phyloP scores from a whole-genome alignment of 37 sponge, comb jelly and placozoan genomes.

The Lycopodina hypogea region DNA sequence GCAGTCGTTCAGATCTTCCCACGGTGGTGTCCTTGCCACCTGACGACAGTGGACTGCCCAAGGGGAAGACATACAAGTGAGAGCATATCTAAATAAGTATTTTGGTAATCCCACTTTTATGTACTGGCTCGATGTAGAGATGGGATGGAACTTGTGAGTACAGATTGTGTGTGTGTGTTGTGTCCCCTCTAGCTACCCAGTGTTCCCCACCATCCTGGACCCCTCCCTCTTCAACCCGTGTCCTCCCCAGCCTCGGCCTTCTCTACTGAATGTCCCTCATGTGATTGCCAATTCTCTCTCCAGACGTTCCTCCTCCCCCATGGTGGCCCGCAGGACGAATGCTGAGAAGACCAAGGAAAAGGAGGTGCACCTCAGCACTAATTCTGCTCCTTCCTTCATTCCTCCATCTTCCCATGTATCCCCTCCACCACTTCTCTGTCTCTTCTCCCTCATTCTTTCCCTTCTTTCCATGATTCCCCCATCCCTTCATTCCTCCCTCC shows the following conservation, averaged over 20 bases:
- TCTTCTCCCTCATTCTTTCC: too few relatives aligned
- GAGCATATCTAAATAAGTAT: neutral
- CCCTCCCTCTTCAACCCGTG: conserved; percentile 30
- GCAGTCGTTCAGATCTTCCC: conserved; percentile 60
- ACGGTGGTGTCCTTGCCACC: conserved; percentile 79
- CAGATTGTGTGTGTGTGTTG: neutral
- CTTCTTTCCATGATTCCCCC: too few relatives aligned
- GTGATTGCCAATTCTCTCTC: neutral
- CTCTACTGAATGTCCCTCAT: neutral
- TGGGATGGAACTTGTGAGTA: too few relatives aligned
- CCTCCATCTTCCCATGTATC: neutral
- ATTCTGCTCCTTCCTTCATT: neutral
- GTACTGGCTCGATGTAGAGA: too few relatives aligned
- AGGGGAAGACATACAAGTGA: conserved; percentile 55
- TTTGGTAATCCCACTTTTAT: neutral
- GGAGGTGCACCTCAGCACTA: conserved; percentile 12
- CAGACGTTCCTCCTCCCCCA: conserved; percentile 12
- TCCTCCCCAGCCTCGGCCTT: neutral
- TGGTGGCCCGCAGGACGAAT: conserved; percentile 32
- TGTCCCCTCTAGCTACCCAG: conserved; percentile 24
- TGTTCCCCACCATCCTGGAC: conserved; percentile 43
- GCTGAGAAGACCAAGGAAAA: conserved; percentile 68
- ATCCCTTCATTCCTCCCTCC: neutral
- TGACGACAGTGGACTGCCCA: conserved; percentile 46
- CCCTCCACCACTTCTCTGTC: neutral